Conservation (phyloP, 2,797 vertebrate species). For the Dipus sagitta region DNA sequence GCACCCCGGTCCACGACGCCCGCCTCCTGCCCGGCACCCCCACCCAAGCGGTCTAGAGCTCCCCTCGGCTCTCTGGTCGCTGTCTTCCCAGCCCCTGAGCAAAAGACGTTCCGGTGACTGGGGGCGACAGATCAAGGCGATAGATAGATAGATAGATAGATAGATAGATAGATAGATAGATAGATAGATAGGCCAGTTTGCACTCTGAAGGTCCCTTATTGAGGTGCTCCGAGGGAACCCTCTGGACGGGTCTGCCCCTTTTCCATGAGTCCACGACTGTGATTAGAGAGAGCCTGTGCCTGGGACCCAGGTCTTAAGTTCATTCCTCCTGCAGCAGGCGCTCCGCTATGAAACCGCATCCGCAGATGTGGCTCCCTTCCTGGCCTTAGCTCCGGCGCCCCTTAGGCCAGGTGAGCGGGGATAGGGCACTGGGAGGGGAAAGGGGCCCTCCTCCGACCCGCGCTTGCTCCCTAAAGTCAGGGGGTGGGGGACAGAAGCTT, state of each 20-base stretch:
- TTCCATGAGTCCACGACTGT: neutral
- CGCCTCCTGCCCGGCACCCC: too few species aligned
- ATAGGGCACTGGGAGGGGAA: neutral
- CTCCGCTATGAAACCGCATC: conserved; percentile 68
- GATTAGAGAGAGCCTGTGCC: conserved; percentile 2
- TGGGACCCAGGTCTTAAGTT: neutral
- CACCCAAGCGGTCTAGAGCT: fast-evolving
- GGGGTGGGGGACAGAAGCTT: neutral
- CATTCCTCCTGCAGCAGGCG: conserved; percentile 34
- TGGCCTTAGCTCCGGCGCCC: neutral
- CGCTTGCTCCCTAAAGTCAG: neutral
- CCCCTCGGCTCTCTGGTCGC: neutral
- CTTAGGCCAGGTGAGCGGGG: conserved; percentile 69
- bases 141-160: neutral
- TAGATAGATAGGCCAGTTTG: neutral
- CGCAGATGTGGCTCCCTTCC: neutral
- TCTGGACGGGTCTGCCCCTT: neutral
- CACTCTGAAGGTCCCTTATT: neutral
- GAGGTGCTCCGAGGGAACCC: neutral
- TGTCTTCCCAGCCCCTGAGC: neutral
- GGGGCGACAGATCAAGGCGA: neutral
- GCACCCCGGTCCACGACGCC: too few species aligned
- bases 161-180: neutral
- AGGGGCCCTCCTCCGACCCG: neutral
- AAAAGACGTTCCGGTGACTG: neutral